Base-by-base conservation (phyloP, 2,888 invertebrate genomes). In the Glyphotaelius pellucidus region DNA sequence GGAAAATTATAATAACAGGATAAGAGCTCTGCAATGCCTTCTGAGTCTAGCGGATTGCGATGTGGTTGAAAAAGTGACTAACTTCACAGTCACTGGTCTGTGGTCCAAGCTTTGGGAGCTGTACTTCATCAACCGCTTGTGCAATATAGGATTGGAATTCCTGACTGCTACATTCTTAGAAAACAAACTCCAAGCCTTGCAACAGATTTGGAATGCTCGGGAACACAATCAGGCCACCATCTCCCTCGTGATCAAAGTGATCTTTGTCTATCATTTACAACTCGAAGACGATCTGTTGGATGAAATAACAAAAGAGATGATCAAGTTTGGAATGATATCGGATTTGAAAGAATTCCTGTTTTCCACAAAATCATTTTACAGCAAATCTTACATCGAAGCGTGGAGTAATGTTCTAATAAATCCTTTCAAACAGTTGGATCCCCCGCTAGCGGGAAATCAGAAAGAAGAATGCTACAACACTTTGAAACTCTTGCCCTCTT, bases 121-220 rank as follows among this genome's bases (percentile, higher is more conserved):
- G 91, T 94, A 95, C 32, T 95, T 95, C 93, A 94, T 95, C 85
- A 95, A 96, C 1, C 95, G 95, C 93, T 94, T 96, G 90, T 96
- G 96, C 93, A 94, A 94, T 91, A 95, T 95, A 90, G 96, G 96
- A 94, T 95, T 96, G 95, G 96, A 96, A 35, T 96, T 96, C 95
- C 94, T 96, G 81, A 95, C 95, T 31, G 95, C 95, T 80, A 95
- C 95, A 80, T 96, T 96, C 94, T 94, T 94, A 90, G 95, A 96
- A 94, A 95, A 96, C 93, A 96, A 96, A 94, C 94, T 93, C 86
- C 94, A 95, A 80, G 95, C 95, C 91, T 93, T 96, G 38, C 95
- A 95, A 92, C 96, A 96, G 94, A 94, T 96, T 80, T 92, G 96
- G 89, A 90, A 92, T 42, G 90, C 92, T 1, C 91, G 91, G 89